These are phyloP conservation scores for Tarsius wallacei DNA, from an alignment of 2,797 vertebrate species.

Conservation along the genomic window DNA sequence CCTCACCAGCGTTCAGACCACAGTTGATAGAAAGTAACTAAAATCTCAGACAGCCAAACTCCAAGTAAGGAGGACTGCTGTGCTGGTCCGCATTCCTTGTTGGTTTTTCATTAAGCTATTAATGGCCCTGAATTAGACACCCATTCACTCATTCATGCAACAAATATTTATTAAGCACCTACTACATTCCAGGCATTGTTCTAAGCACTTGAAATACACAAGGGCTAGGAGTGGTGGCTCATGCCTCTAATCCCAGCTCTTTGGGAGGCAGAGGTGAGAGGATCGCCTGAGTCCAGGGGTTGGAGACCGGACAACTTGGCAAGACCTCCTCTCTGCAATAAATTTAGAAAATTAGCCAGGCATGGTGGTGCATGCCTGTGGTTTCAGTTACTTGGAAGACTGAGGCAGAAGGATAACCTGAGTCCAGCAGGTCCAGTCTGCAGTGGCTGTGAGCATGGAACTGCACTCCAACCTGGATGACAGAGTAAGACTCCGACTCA, in stretches of 20 bases:
- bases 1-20: background rate
- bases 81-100: background rate
- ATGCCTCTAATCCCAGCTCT: background rate
- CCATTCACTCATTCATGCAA: background rate
- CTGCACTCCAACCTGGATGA: background rate
- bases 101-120: background rate
- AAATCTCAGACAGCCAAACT: background rate
- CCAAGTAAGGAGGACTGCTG: background rate
- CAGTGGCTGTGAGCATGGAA: background rate
- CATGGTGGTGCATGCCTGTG: background rate
- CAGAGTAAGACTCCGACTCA: background rate
- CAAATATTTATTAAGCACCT: background rate
- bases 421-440: background rate
- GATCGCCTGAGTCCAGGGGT: background rate
- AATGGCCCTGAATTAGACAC: background rate
- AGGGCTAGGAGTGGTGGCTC: background rate
- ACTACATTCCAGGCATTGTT: background rate
- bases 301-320: background rate
- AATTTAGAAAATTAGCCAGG: background rate
- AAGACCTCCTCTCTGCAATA: background rate
- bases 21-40: background rate
- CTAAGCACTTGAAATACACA: background rate
- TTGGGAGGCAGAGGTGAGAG: background rate
- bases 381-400: background rate
- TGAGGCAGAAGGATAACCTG: background rate